These are phyloP conservation scores for Ammospiza caudacuta DNA, from an alignment of 2,113 vertebrate species.

Conservation along the genomic window DNA sequence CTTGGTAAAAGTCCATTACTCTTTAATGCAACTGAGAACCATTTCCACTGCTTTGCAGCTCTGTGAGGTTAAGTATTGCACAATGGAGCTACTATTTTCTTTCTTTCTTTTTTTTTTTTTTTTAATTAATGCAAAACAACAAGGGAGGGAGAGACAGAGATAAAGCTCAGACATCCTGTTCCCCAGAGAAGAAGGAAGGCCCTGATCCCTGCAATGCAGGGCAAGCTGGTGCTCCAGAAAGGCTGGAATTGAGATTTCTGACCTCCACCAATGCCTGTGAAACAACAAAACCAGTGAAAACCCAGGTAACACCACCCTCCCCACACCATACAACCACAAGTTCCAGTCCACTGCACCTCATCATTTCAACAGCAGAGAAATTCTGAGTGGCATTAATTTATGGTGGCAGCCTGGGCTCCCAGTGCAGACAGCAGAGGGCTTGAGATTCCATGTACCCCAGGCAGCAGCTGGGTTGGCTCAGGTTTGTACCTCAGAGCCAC, in stretches of 20 bases:
- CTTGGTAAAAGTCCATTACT: neutral
- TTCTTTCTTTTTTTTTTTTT: too few species aligned
- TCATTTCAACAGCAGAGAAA: neutral
- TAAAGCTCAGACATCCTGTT: neutral
- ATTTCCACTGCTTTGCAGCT: neutral
- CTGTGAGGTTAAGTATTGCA: neutral
- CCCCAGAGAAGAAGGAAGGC: neutral
- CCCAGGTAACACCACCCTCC: accelerated
- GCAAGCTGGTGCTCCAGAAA: neutral
- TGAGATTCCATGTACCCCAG: neutral
- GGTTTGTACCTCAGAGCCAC: neutral
- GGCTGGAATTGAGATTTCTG: neutral
- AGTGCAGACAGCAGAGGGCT: accelerated
- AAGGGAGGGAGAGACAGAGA: neutral
- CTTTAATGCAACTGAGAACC: neutral
- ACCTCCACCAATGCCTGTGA: accelerated
- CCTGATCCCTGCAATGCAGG: neutral
- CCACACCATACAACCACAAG: neutral
- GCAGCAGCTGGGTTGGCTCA: neutral
- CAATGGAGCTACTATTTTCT: neutral
- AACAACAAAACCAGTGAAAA: neutral
- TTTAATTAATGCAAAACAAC: neutral
- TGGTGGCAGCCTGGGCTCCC: neutral
- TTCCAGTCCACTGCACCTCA: neutral
- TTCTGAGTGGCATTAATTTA: neutral